phyloP scores from a whole-genome alignment of 2,888 invertebrate species.

The Erebia palarica region DNA sequence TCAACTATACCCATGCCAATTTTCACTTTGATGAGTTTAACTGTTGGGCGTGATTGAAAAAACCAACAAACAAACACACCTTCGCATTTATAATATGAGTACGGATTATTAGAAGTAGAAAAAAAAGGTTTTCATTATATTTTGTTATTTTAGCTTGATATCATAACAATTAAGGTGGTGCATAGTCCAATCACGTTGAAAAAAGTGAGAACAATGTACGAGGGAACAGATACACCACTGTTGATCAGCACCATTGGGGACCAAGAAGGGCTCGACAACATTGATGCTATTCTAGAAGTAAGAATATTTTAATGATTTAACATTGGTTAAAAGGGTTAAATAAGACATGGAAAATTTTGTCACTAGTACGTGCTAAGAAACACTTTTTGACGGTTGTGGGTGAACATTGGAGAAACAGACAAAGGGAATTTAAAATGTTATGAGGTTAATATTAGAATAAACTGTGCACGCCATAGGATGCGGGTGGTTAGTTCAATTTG shows the following conservation, averaged over 20 bases:
- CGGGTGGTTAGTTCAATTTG: too few species aligned
- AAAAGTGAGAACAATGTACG: slow-evolving; percentile 43
- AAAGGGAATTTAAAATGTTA: too few species aligned
- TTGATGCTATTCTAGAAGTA: slow-evolving; percentile 53
- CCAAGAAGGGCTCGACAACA: slow-evolving; percentile 53
- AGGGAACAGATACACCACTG: slow-evolving; percentile 40
- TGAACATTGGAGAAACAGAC: not conserved
- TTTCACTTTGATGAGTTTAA: too few species aligned
- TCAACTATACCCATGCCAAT: too few species aligned
- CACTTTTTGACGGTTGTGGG: not conserved
- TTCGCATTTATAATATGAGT: too few species aligned
- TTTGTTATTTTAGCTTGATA: slow-evolving; percentile 46
- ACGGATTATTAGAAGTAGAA: too few species aligned
- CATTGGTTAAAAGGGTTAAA: not conserved
- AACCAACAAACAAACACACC: too few species aligned
- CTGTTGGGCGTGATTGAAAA: too few species aligned
- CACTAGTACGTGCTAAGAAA: not conserved
- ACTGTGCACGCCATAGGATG: too few species aligned
- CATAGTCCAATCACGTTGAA: slow-evolving; percentile 43
- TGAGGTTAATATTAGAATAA: too few species aligned
- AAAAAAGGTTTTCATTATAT: too few species aligned
- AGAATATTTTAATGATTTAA: slow-evolving; percentile 9
- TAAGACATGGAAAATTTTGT: too few species aligned
- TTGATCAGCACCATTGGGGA: slow-evolving; percentile 52
- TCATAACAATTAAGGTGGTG: slow-evolving; percentile 48